A percentile compares a stretch with the other conserved stretches of the same genome.
Evolutionary conservation across 1,140 invertebrate species (phyloP).

Genomic region (Diorhabda elongata): DNA sequence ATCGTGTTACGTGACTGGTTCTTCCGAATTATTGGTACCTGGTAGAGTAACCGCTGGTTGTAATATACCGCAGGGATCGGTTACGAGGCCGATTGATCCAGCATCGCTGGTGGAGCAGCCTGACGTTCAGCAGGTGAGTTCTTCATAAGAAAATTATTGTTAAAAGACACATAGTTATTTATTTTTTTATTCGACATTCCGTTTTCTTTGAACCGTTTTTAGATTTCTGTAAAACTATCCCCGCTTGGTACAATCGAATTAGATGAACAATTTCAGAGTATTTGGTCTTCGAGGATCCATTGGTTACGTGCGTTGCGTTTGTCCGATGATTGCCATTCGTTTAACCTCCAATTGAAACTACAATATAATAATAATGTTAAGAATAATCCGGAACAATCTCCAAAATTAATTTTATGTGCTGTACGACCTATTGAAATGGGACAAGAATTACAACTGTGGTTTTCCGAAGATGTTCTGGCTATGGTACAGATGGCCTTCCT

Average conservation of each 20-base stretch:
- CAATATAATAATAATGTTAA: conserved; percentile 14
- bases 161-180: not conserved
- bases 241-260: conserved; percentile 35
- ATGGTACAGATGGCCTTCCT: conserved; percentile 74
- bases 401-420: conserved; percentile 49
- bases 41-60: conserved; percentile 39
- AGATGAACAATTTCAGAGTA: conserved; percentile 32
- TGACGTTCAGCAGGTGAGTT: conserved; percentile 41
- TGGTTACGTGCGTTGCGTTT: conserved; percentile 50
- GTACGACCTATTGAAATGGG: conserved; percentile 52
- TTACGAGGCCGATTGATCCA: conserved; percentile 37
- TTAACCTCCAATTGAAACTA: conserved; percentile 57
- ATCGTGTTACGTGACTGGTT: conserved; percentile 28
- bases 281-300: conserved; percentile 37
- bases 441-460: conserved; percentile 74
- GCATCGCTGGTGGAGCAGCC: conserved; percentile 34
- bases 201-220: not conserved
- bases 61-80: conserved; percentile 39
- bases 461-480: conserved; percentile 68
- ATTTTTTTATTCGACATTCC: not conserved
- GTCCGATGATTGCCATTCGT: conserved; percentile 65
- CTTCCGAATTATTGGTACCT: conserved; percentile 39
- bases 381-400: not conserved
- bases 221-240: conserved; percentile 39
- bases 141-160: not conserved